Conservation (phyloP, 2,113 vertebrate genomes). For the Thunnus maccoyii region DNA sequence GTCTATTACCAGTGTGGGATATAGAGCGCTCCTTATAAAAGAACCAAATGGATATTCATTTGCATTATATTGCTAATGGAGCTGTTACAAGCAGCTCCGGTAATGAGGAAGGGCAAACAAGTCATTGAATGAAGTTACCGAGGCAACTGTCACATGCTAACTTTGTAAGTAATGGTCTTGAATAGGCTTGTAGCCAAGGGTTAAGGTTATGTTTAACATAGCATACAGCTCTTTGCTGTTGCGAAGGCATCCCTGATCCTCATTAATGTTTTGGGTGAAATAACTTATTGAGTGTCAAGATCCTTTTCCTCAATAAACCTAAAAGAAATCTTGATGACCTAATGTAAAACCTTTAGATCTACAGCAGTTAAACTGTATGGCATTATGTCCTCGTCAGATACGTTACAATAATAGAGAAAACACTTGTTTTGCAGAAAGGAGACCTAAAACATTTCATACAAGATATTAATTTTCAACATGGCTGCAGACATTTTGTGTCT, state of each 20-base stretch:
- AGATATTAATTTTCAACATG: conserved; percentile 45
- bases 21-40: conserved; percentile 47
- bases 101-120: conserved; percentile 52
- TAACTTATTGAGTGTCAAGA: conserved; percentile 21
- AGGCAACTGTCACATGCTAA: conserved; percentile 39
- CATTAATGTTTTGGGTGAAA: conserved; percentile 50
- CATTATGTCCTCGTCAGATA: conserved; percentile 53
- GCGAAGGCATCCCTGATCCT: conserved; percentile 68
- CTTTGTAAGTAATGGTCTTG: conserved; percentile 34
- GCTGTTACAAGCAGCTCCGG: conserved; percentile 48
- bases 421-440: conserved; percentile 52
- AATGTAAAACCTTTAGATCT: conserved; percentile 42
- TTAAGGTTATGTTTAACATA: conserved; percentile 41
- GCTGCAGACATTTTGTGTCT: conserved; percentile 51
- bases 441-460: conserved; percentile 53
- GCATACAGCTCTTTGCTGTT: conserved; percentile 47
- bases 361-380: conserved; percentile 48
- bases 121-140: conserved; percentile 42
- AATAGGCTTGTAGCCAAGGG: conserved; percentile 42
- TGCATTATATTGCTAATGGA: conserved; percentile 76
- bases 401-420: conserved; percentile 43
- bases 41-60: conserved; percentile 59
- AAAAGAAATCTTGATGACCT: conserved; percentile 29
- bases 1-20: conserved; percentile 51
- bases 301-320: conserved; percentile 30